Evolutionary conservation across 2,113 vertebrate species (phyloP).

Genomic region (Thomomys bottae): DNA sequence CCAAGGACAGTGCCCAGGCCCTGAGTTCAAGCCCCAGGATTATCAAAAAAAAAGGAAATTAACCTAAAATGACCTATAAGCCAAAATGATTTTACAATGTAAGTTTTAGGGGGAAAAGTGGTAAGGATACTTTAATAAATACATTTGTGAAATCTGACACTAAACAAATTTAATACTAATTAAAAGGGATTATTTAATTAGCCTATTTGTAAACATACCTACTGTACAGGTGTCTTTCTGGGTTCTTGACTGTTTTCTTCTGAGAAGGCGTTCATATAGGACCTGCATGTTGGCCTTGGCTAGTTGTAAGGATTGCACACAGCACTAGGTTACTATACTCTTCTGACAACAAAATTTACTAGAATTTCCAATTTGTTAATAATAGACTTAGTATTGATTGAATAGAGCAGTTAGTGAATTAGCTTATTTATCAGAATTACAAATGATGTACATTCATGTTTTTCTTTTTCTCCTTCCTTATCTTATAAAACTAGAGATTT

Average conservation of each 20-base stretch:
- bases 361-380: slow-evolving; percentile 87
- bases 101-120: slow-evolving; percentile 49
- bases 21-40: no score
- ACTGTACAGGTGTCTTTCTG: slow-evolving; percentile 92
- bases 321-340: slow-evolving; percentile 94
- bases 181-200: slow-evolving; percentile 82
- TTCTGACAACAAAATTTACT: slow-evolving; percentile 84
- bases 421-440: slow-evolving; percentile 77
- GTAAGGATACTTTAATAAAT: slow-evolving; percentile 47
- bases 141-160: slow-evolving; percentile 55
- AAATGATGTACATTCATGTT: slow-evolving; percentile 80
- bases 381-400: slow-evolving; percentile 82
- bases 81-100: background rate
- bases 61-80: slow-evolving; percentile 45
- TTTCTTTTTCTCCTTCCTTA: no score
- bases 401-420: slow-evolving; percentile 81
- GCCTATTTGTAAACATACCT: slow-evolving; percentile 93
- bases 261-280: slow-evolving; percentile 99
- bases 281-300: slow-evolving; percentile 99
- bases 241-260: slow-evolving; percentile 97
- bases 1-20: no score
- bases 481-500: no score
- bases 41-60: no score
- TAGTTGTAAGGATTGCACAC: slow-evolving; percentile 98
- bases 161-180: slow-evolving; percentile 64